Evolutionary conservation across 1,140 invertebrate genomes (phyloP), one percentile per base, ranked within the genome.

Genomic region (Drosophila arizonae): DNA sequence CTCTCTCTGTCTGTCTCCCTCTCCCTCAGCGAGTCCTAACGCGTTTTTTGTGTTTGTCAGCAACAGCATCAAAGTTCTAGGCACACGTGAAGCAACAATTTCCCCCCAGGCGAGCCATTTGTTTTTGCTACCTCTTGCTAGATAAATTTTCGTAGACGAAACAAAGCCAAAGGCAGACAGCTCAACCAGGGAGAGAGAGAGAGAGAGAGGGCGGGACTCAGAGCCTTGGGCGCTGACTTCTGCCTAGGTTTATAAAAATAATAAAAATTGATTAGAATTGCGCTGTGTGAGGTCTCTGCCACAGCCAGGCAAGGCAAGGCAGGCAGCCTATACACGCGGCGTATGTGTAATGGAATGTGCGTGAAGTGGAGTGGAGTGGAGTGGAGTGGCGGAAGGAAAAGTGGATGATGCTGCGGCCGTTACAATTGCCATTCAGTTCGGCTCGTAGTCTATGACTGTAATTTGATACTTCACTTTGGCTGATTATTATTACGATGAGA

Each of bases 191-290:
- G 21, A 21, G 21, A 21, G 21, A 24, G 21, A 3, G 21, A 24
- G 21, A 24, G 21, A 24, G 21, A 6, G 30, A 50, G 56, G 33
- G 15, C 3, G 33, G 41, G 57, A 51, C 45, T 39, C 54, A 28
- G 17, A 24, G n/a, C 46, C 10, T 51, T 52, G 46, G 61, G 58
- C 33, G 26, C 43, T 48, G 57, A 55, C 36, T 62, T 21, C 61
- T 82, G 79, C 67, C 70, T 62, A 76, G 87, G 63, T 88, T 87
- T 89, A 77, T 85, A 90, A 91, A 91, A 91, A 91, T 91, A 91
- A 91, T 91, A 91, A 91, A 91, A 91, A 91, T 91, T 91, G 86
- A 91, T 91, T 91, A 91, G 90, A 91, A 91, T 90, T 91, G 82
- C 82, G 66, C 69, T 43, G 55, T 48, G 73, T 73, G 63, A 61